A percentile compares a stretch with the other conserved stretches of the same genome.
phyloP scores from a whole-genome alignment of 2,797 vertebrate species.

The Serranus cabrilla region DNA sequence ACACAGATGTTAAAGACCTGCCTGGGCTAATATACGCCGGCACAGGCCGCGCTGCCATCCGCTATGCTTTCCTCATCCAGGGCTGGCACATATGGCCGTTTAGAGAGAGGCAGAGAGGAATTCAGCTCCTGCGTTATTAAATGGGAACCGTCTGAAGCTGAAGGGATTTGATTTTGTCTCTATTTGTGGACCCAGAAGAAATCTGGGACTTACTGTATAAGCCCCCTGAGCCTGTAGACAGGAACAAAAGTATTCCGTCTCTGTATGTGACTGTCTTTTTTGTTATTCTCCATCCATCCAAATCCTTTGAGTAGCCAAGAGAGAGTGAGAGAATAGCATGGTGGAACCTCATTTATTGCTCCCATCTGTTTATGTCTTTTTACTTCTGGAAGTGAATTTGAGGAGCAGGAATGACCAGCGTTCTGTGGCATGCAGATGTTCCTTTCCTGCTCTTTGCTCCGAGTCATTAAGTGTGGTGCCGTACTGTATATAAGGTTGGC shows the following conservation, averaged over 20 bases:
- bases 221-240: conserved; percentile 63
- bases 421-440: conserved; percentile 60
- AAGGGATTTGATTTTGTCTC: conserved; percentile 75
- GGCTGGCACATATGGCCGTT: conserved; percentile 40
- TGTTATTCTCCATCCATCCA: conserved; percentile 61
- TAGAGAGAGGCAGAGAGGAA: conserved; percentile 45
- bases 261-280: conserved; percentile 63
- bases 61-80: conserved; percentile 37
- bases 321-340: conserved; percentile 53
- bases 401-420: conserved; percentile 53
- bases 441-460: conserved; percentile 48
- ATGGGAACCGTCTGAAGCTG: conserved; percentile 68
- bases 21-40: conserved; percentile 30
- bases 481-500: conserved; percentile 46
- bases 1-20: conserved; percentile 56
- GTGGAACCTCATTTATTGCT: conserved; percentile 63
- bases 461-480: conserved; percentile 60
- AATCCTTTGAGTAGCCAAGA: conserved; percentile 60
- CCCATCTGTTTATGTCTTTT: conserved; percentile 77
- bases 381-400: conserved; percentile 48
- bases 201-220: conserved; percentile 69
- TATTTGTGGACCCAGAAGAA: conserved; percentile 70
- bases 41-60: conserved; percentile 24
- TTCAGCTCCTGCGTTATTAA: conserved; percentile 71
- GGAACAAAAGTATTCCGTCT: conserved; percentile 72